A percentile compares a stretch with the other conserved stretches of the same genome.
These are phyloP conservation scores for Diaphora mendica DNA, from an alignment of 2,888 invertebrate genomes.

Conservation along the genomic window DNA sequence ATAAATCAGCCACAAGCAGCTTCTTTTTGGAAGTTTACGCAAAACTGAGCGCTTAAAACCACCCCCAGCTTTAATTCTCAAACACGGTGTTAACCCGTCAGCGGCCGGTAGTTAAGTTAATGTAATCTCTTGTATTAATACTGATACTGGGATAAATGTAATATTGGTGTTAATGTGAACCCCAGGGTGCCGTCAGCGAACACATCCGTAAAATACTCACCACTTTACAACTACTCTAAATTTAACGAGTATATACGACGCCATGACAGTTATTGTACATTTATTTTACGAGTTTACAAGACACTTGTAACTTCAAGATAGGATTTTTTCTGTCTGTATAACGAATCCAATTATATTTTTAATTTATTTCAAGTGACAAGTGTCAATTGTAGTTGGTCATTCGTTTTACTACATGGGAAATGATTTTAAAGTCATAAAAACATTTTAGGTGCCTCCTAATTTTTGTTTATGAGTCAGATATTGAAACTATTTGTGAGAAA, in stretches of 20 bases:
- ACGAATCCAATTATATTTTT: constrained; percentile 53
- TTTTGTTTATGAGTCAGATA: neutral
- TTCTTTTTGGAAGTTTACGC: neutral
- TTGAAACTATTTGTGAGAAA: neutral
- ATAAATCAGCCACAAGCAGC: too few species aligned
- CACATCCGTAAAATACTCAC: constrained; percentile 37
- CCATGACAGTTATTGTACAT: constrained; percentile 32
- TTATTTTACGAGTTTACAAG: constrained; percentile 40
- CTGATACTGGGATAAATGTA: constrained; percentile 51
- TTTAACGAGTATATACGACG: constrained; percentile 17
- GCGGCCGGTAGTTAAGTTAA: constrained; percentile 42
- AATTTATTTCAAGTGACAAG: constrained; percentile 50
- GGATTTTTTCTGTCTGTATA: constrained; percentile 23
- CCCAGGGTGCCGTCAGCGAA: constrained; percentile 57
- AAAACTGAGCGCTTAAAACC: constrained; percentile 14
- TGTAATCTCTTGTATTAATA: constrained; percentile 44
- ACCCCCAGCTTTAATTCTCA: constrained; percentile 21
- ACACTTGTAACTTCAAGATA: constrained; percentile 28
- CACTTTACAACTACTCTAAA: constrained; percentile 27
- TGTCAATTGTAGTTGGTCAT: constrained; percentile 42
- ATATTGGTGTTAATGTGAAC: constrained; percentile 54
- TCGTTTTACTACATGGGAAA: constrained; percentile 29
- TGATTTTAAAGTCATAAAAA: constrained; percentile 37
- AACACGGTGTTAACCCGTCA: constrained; percentile 45
- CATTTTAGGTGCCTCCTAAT: constrained; percentile 17